A percentile compares a stretch with the other conserved stretches of the same genome.
These are phyloP conservation scores for Echinometra lucunter DNA, from an alignment of 53 echinoderm and acorn worm genomes.

Conservation along the genomic window DNA sequence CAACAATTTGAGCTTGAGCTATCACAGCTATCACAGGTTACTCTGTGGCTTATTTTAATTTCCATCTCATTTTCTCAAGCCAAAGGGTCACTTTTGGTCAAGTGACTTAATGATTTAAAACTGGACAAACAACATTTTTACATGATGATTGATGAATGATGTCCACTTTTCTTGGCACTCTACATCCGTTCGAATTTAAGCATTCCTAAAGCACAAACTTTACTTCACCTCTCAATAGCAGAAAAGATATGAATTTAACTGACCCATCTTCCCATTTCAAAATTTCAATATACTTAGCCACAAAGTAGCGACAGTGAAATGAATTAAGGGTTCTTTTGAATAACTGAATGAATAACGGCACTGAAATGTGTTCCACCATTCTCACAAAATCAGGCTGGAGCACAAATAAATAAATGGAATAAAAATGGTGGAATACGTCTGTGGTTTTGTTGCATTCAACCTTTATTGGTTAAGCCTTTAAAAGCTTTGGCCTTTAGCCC, in stretches of 20 bases:
- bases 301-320: neutral
- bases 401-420: slow-evolving; percentile 23
- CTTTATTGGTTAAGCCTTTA: slow-evolving; percentile 67
- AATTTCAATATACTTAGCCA: neutral
- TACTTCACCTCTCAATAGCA: too few species aligned
- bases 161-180: neutral
- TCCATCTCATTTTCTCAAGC: neutral
- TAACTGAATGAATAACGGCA: slow-evolving; percentile 33
- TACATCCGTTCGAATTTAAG: neutral
- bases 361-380: slow-evolving; percentile 28
- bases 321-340: slow-evolving; percentile 24
- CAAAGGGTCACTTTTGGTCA: neutral
- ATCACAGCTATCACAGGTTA: neutral
- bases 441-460: slow-evolving; percentile 30
- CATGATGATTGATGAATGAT: neutral
- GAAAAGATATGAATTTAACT: neutral
- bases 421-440: slow-evolving; percentile 24
- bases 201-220: neutral
- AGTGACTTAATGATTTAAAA: neutral
- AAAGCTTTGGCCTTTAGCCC: slow-evolving; percentile 65
- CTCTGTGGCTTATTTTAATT: neutral
- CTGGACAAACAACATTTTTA: neutral
- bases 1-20: neutral
- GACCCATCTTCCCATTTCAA: slow-evolving; percentile 12
- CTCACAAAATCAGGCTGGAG: neutral